A percentile compares a stretch with the other conserved stretches of the same genome.
These are phyloP conservation scores for Zoanthus sociatus DNA, from an alignment of 92 coral and sea anemone genomes.

Conservation along the genomic window DNA sequence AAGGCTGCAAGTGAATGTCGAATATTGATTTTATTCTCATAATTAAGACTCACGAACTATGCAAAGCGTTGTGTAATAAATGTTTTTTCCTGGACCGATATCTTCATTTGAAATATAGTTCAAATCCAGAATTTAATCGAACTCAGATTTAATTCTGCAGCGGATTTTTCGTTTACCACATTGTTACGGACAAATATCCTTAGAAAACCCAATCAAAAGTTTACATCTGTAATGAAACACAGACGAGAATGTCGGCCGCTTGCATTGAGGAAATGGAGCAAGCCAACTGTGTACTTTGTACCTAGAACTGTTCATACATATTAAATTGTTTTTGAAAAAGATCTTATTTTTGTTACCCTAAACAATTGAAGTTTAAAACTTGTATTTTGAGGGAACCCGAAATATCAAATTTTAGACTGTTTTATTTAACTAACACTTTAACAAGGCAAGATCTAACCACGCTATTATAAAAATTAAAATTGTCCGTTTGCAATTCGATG, in stretches of 20 bases:
- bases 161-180: background rate
- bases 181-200: background rate
- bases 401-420: slow-evolving; percentile 13
- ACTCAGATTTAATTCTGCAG: background rate
- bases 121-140: background rate
- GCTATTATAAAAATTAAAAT: background rate
- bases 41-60: slow-evolving; percentile 13
- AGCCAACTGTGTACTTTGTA: slow-evolving; percentile 6
- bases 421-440: slow-evolving; percentile 25
- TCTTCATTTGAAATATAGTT: slow-evolving; percentile 21
- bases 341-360: background rate
- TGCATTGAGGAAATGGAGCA: background rate
- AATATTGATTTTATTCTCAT: slow-evolving; percentile 8
- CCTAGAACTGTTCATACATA: slow-evolving; percentile 4
- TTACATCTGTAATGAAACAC: background rate
- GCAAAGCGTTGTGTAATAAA: slow-evolving; percentile 23
- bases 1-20: background rate
- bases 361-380: slow-evolving; percentile 1
- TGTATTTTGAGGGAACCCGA: slow-evolving; percentile 11
- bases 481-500: slow-evolving; percentile 7
- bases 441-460: background rate
- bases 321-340: slow-evolving; percentile 13
- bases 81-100: slow-evolving; percentile 15
- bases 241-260: background rate
- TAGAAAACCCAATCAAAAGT: background rate